Percentiles rank a stretch among this genome's conserved stretches.
Conservation (phyloP, 2,113 vertebrate genomes). For the Setophaga kirtlandii region DNA sequence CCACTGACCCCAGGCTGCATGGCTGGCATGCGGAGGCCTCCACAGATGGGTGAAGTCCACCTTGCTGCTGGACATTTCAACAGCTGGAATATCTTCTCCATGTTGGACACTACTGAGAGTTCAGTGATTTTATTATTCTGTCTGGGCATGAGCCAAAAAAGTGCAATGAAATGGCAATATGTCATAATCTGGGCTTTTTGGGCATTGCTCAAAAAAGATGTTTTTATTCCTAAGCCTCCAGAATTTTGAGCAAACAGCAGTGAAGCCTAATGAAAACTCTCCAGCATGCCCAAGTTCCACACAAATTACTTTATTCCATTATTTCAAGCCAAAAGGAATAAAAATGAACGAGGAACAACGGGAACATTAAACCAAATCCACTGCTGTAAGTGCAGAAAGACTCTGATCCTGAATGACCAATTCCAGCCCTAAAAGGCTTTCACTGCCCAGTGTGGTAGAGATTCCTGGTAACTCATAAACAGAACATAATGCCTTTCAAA, state of each 20-base stretch:
- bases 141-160: neutral
- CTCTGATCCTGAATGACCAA: neutral
- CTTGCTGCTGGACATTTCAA: neutral
- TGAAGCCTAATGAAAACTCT: conserved; percentile 7
- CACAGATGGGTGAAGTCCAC: neutral
- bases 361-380: neutral
- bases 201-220: neutral
- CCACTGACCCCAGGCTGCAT: neutral
- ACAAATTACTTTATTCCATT: conserved; percentile 23
- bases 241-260: neutral
- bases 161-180: neutral
- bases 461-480: neutral
- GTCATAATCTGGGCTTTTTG: neutral
- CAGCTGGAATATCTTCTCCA: neutral
- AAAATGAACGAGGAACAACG: neutral
- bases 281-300: neutral
- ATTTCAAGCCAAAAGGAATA: conserved; percentile 26
- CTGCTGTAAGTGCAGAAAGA: neutral
- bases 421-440: neutral
- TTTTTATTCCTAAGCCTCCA: neutral
- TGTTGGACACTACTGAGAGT: neutral
- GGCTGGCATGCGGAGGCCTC: neutral
- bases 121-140: neutral
- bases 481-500: neutral
- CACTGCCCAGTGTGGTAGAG: neutral